A percentile compares a stretch with the other conserved stretches of the same genome.
Conservation (phyloP, 1,140 invertebrate species). For the Gyrodactylus salaris region DNA sequence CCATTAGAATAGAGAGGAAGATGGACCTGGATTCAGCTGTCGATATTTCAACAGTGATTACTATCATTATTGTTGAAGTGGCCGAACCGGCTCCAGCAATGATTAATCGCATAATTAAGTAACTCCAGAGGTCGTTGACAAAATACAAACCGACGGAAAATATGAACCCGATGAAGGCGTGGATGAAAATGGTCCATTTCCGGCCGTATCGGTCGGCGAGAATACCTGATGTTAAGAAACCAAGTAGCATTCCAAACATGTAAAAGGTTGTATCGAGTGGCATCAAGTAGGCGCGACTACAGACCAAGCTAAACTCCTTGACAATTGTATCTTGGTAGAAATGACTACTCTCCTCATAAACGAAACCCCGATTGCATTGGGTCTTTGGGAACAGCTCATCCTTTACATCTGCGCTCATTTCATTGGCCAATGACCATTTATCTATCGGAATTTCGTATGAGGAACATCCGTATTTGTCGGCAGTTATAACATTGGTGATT, state of each 20-base stretch:
- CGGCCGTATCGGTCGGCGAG: background rate
- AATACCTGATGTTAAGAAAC: background rate
- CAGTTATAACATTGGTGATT: background rate
- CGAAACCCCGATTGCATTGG: background rate
- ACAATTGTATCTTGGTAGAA: background rate
- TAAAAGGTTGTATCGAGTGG: background rate
- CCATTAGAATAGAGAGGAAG: background rate
- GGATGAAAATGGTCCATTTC: background rate
- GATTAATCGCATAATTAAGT: background rate
- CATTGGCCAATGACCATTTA: background rate
- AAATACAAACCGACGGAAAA: background rate
- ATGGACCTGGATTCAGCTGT: background rate
- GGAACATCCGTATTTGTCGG: background rate
- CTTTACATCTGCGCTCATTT: background rate
- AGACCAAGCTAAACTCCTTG: background rate
- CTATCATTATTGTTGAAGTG: background rate
- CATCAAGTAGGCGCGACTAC: background rate
- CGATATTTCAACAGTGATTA: background rate
- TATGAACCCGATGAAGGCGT: background rate
- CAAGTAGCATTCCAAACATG: background rate
- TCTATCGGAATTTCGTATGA: background rate
- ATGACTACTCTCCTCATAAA: background rate
- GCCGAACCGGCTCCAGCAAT: background rate
- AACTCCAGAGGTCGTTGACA: background rate
- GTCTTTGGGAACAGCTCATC: background rate